These are phyloP conservation scores for Martes martes DNA, from an alignment of 2,113 vertebrate species.

Conservation along the genomic window DNA sequence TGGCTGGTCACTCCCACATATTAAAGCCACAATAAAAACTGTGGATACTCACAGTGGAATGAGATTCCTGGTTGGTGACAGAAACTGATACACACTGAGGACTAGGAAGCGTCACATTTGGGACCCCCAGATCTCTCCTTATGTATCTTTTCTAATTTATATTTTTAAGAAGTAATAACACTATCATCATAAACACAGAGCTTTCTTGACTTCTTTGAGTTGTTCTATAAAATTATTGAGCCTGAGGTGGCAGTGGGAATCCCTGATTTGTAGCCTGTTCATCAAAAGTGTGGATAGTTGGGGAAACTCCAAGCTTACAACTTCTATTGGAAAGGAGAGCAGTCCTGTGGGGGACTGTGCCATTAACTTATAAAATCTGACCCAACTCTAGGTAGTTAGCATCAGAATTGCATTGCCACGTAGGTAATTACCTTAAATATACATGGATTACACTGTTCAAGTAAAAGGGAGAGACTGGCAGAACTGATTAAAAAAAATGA, in stretches of 20 bases:
- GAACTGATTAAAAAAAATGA: background rate
- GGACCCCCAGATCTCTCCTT: background rate
- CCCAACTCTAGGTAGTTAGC: background rate
- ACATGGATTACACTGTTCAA: background rate
- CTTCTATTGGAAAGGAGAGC: background rate
- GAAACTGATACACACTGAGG: background rate
- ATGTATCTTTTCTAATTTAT: background rate
- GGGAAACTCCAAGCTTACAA: background rate
- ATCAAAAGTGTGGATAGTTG: background rate
- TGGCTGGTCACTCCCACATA: background rate
- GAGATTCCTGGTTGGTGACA: background rate
- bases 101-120: background rate
- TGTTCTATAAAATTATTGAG: background rate
- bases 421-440: background rate
- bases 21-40: conserved; percentile 5
- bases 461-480: background rate
- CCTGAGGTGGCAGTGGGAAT: background rate
- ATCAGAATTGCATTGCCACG: background rate
- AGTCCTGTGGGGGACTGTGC: background rate
- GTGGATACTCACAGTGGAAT: background rate
- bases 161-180: background rate
- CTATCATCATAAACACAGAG: background rate
- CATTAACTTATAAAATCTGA: background rate
- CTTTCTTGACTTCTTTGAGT: background rate
- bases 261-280: background rate